Percentiles rank a stretch among this genome's conserved stretches.
These are phyloP conservation scores for Eretmocerus hayati DNA, from an alignment of 2,888 invertebrate genomes.

Conservation along the genomic window DNA sequence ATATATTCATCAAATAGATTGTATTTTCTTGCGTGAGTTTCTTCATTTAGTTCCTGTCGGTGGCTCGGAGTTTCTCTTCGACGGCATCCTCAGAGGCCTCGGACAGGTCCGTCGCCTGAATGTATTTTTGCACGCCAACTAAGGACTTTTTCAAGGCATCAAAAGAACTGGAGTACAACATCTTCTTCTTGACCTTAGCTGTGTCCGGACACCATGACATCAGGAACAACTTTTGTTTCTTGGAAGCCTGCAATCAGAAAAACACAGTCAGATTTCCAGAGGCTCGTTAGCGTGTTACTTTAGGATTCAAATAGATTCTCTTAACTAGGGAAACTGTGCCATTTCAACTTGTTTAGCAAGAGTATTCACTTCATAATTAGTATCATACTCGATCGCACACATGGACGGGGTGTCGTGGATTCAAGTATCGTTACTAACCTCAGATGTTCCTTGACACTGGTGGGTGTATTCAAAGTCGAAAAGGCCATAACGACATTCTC, in stretches of 20 bases:
- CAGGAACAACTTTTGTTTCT: constrained; percentile 96
- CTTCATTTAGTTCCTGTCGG: constrained; percentile 73
- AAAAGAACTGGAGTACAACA: constrained; percentile 86
- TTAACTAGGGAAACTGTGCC: no score
- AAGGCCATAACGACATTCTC: constrained; percentile 96
- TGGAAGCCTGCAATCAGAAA: constrained; percentile 58
- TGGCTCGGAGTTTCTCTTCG: constrained; percentile 88
- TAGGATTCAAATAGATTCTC: no score
- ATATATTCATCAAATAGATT: constrained; percentile 32
- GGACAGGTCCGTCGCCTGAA: constrained; percentile 91
- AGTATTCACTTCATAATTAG: no score
- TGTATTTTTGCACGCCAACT: constrained; percentile 94
- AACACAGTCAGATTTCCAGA: no score
- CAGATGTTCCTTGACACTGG: constrained; percentile 93
- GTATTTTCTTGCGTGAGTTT: constrained; percentile 25
- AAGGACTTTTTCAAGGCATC: constrained; percentile 96
- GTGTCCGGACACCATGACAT: constrained; percentile 99
- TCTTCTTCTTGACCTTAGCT: constrained; percentile 81
- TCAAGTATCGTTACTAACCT: no score
- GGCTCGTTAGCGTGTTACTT: no score
- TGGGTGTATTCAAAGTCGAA: constrained; percentile 98
- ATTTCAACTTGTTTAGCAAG: no score
- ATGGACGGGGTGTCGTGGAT: no score
- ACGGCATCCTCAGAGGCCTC: constrained; percentile 91
- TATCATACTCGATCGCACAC: no score